phyloP scores from a whole-genome alignment of 1,140 invertebrate genomes.

The Contarinia nasturtii region DNA sequence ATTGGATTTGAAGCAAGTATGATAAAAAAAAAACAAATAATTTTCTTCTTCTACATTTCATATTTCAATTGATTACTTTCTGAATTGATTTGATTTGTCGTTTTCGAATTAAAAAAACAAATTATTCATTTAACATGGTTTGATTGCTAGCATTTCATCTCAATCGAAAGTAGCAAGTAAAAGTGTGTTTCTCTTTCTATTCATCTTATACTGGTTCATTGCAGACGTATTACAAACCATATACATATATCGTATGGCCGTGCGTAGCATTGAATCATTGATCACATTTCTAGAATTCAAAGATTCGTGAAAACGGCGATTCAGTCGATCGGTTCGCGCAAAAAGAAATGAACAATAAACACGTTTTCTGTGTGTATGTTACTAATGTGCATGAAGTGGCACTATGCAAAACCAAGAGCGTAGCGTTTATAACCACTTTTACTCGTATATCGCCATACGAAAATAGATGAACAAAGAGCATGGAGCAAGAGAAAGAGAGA shows the following conservation, averaged over 20 bases:
- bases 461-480: too few relatives aligned
- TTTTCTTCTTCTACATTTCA: not conserved
- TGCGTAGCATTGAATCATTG: not conserved
- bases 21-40: not conserved
- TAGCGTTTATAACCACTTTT: too few relatives aligned
- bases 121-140: not conserved
- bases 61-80: slow-evolving; percentile 1
- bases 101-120: not conserved
- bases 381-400: too few relatives aligned
- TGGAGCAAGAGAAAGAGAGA: too few relatives aligned
- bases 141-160: not conserved
- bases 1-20: not conserved
- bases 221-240: not conserved
- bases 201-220: not conserved
- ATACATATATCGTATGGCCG: not conserved
- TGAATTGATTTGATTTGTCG: not conserved
- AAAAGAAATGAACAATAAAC: too few relatives aligned
- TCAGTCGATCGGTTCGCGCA: too few relatives aligned
- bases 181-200: not conserved
- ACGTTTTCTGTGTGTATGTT: too few relatives aligned
- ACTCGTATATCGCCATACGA: too few relatives aligned
- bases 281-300: too few relatives aligned
- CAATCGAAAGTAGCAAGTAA: not conserved
- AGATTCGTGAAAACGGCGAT: too few relatives aligned
- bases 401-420: too few relatives aligned